Base-by-base conservation (phyloP, 2,888 invertebrate species). In the Buathra laborator region DNA sequence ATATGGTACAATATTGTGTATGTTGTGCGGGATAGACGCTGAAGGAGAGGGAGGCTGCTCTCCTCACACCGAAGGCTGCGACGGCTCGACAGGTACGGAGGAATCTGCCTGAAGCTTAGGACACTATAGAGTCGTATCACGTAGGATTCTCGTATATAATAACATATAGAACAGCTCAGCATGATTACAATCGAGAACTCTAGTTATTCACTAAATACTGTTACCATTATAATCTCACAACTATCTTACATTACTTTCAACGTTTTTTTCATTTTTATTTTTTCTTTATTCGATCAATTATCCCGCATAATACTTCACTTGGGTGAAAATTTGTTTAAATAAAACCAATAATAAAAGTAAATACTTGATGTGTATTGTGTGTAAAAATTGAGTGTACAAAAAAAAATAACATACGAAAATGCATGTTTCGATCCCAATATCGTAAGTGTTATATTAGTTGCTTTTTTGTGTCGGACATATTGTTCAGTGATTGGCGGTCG, bases 41-140 rank as follows among this genome's bases (percentile, higher is more conserved):
- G 97, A 94, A 92, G 94, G 93, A 91, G 94, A 97, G 95, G 96
- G 96, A 94, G 98, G 98, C 95, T 98, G 98, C 96, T 96, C 97
- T 94, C 98, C 98, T 94, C 98, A 98, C 95, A 97, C 97, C 94
- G 98, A 98, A 95, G 97, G 98, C 95, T 98, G 98, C 96, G 98
- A 98, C 95, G 97, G 97, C 95, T 97, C 97, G 95, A 97, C 98
- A 97, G 97, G 96, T 97, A 96, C 94, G 94, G 91, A 87, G 86
- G 82, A 86, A 89, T 91, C 91, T 92, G 92, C 91, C 93, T 93
- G 93, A 92, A 92, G 92, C 90, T 90, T 92, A 93, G 85, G 91
- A 92, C 88, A 90, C 87, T 88, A 88, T 85, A 90, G 89, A 89
- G 89, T 90, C 71, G 75, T 83, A 46, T 85, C 89, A 90, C 87